Evolutionary conservation across 2,113 vertebrate species (phyloP).

Genomic region (Talpa occidentalis): DNA sequence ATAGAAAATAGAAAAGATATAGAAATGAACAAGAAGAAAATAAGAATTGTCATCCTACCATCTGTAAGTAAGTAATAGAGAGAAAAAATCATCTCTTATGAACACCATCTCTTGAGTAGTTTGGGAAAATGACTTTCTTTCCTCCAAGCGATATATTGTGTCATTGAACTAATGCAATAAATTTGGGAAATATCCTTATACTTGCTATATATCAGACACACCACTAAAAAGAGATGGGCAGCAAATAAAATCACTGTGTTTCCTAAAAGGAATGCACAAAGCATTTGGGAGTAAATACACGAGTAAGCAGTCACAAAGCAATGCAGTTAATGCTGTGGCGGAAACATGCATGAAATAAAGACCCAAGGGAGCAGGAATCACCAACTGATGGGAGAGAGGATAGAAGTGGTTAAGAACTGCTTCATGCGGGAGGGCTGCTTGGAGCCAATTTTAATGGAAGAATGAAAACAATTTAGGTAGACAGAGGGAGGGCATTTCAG

Average conservation of each 20-base stretch:
- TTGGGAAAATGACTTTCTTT: background rate
- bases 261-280: background rate
- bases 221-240: background rate
- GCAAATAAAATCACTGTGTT: background rate
- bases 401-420: background rate
- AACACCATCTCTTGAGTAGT: background rate
- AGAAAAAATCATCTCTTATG: background rate
- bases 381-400: too few species aligned
- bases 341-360: background rate
- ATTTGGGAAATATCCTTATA: background rate
- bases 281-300: background rate
- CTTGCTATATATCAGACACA: background rate
- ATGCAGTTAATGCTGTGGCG: background rate
- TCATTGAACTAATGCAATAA: background rate
- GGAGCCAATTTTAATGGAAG: background rate
- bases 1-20: background rate
- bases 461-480: background rate
- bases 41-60: background rate
- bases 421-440: background rate
- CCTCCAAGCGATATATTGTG: background rate
- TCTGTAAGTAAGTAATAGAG: background rate
- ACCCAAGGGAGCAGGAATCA: background rate
- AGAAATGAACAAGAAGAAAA: slow-evolving; percentile 19
- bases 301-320: background rate
- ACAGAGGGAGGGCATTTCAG: background rate